These are phyloP conservation scores for Argynnis bischoffii DNA, from an alignment of 2,888 invertebrate genomes.

Conservation along the genomic window DNA sequence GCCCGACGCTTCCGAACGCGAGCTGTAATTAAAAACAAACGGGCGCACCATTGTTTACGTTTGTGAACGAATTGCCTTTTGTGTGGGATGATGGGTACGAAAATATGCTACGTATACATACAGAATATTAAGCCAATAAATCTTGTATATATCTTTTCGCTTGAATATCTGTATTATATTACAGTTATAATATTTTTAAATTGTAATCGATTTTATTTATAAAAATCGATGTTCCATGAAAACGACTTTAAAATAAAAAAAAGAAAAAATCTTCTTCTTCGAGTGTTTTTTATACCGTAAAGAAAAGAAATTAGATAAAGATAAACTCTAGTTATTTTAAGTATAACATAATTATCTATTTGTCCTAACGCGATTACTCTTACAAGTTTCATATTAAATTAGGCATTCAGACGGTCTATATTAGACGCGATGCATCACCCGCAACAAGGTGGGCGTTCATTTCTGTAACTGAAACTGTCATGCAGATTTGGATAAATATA, in stretches of 20 bases:
- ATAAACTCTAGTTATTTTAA: too few species aligned
- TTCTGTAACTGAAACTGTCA: constrained; percentile 21
- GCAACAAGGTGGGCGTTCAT: constrained; percentile 54
- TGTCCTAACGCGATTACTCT: background rate
- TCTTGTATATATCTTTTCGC: constrained; percentile 12
- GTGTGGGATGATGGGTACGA: constrained; percentile 40
- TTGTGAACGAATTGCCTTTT: constrained; percentile 42
- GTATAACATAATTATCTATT: background rate
- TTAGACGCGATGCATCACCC: constrained; percentile 47
- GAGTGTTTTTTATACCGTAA: too few species aligned
- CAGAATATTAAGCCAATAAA: constrained; percentile 20
- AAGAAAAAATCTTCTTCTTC: too few species aligned
- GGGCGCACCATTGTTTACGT: constrained; percentile 52
- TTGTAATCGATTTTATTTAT: constrained; percentile 3
- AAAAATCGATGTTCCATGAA: too few species aligned
- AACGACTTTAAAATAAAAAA: too few species aligned
- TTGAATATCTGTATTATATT: background rate
- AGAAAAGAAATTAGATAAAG: too few species aligned
- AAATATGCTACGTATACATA: constrained; percentile 36
- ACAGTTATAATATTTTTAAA: background rate
- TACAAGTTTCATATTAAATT: constrained; percentile 32
- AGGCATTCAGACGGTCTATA: constrained; percentile 43
- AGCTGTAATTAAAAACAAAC: constrained; percentile 57
- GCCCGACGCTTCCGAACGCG: constrained; percentile 38
- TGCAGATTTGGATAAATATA: constrained; percentile 20